Conservation (phyloP, 2,888 invertebrate species). For the Eupithecia centaureata region DNA sequence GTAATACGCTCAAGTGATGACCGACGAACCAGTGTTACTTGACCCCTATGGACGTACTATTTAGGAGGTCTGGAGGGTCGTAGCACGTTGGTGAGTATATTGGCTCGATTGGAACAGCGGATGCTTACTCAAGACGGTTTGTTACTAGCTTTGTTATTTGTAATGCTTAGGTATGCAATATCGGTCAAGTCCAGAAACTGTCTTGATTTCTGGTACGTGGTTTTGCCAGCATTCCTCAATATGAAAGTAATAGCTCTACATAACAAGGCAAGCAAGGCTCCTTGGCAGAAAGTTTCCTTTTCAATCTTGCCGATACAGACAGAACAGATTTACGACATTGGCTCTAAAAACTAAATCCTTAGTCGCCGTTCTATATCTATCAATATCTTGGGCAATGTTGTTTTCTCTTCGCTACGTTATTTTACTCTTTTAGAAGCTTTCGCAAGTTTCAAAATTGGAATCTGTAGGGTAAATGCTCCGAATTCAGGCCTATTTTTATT, state of each 20-base stretch:
- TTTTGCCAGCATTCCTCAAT: background rate
- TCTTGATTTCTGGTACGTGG: background rate
- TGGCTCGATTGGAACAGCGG: conserved; percentile 79
- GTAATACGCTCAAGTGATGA: conserved; percentile 81
- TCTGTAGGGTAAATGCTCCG: conserved; percentile 7
- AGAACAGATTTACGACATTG: background rate
- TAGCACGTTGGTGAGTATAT: conserved; percentile 65
- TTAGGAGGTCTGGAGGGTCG: conserved; percentile 51
- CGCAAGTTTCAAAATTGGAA: conserved; percentile 8
- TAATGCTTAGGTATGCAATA: conserved; percentile 43
- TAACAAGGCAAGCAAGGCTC: background rate
- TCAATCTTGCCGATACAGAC: background rate
- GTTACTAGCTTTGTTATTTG: conserved; percentile 42
- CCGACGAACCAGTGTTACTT: conserved; percentile 42
- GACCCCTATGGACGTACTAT: conserved; percentile 23
- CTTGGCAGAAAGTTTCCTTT: background rate
- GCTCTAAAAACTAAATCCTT: background rate
- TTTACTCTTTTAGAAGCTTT: too few species aligned
- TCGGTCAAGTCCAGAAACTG: conserved; percentile 34
- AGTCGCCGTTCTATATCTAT: background rate
- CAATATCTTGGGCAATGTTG: background rate
- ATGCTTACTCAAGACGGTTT: conserved; percentile 78
- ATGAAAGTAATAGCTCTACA: background rate
- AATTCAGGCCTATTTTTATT: background rate
- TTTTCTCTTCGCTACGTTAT: too few species aligned